Percentiles rank a stretch among this genome's conserved stretches.
Conservation (phyloP, 1,140 invertebrate genomes). For the Neocloeon triangulifer region DNA sequence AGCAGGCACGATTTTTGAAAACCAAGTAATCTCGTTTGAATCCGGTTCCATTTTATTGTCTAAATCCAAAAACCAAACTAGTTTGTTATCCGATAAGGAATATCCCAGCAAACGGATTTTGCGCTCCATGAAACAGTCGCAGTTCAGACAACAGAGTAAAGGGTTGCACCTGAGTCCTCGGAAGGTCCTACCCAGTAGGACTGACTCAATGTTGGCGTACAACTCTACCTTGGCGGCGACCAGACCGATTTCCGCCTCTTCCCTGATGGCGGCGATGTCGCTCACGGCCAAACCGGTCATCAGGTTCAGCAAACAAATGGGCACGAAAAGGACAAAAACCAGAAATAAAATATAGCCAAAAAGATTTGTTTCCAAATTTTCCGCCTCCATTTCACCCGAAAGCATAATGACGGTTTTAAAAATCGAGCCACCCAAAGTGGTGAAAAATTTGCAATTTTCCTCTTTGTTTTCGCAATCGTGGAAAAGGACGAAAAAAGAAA, state of each 20-base stretch:
- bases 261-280: constrained; percentile 48
- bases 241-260: constrained; percentile 48
- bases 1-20: no score
- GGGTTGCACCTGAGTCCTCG: constrained; percentile 19
- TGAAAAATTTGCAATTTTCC: constrained; percentile 24
- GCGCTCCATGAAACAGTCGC: no score
- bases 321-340: constrained; percentile 54
- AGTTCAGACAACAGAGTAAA: no score
- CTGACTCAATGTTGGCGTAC: constrained; percentile 44
- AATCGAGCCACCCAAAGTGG: constrained; percentile 34
- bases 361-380: constrained; percentile 43
- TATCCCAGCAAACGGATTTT: no score
- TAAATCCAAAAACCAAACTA: no score
- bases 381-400: constrained; percentile 58
- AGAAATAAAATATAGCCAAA: constrained; percentile 48
- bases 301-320: constrained; percentile 56
- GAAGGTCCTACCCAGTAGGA: constrained; percentile 36
- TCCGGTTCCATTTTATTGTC: no score
- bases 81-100: no score
- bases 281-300: constrained; percentile 60
- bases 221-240: constrained; percentile 41
- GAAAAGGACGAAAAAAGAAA: constrained; percentile 14
- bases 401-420: constrained; percentile 68
- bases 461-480: constrained; percentile 21
- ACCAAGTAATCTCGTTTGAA: no score